Conservation (phyloP, 2,888 invertebrate species). For the Dicranocentrus wangi region DNA sequence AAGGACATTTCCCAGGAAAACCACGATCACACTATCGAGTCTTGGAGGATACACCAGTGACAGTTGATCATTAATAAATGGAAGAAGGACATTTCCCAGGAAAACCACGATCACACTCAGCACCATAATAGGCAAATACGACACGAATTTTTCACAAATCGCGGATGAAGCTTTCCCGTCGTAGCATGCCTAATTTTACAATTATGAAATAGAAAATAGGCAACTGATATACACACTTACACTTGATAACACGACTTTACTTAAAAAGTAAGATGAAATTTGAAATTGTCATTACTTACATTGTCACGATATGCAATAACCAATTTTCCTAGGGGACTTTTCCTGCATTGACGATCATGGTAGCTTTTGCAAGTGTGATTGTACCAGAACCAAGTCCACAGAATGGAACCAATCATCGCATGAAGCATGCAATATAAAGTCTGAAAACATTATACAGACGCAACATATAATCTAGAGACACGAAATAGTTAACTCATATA, state of each 20-base stretch:
- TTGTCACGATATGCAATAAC: slow-evolving; percentile 41
- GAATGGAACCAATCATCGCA: not conserved
- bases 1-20: slow-evolving; percentile 36
- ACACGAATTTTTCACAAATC: slow-evolving; percentile 51
- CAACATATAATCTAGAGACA: too few relatives aligned
- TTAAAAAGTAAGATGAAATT: too few relatives aligned
- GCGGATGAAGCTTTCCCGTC: slow-evolving; percentile 37
- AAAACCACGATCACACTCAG: slow-evolving; percentile 14
- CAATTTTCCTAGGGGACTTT: slow-evolving; percentile 34
- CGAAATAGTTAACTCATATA: too few relatives aligned
- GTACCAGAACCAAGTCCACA: slow-evolving; percentile 53
- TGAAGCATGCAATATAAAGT: slow-evolving; percentile 8
- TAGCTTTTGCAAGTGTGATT: slow-evolving; percentile 51
- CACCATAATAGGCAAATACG: slow-evolving; percentile 41
- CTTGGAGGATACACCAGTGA: not conserved
- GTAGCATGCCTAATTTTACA: slow-evolving; percentile 55
- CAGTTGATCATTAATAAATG: slow-evolving; percentile 24
- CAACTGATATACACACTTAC: too few relatives aligned
- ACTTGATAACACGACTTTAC: too few relatives aligned
- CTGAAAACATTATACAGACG: too few relatives aligned
- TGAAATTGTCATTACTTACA: too few relatives aligned
- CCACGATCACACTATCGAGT: slow-evolving; percentile 14
- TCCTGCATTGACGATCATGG: slow-evolving; percentile 46
- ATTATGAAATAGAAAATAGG: too few relatives aligned
- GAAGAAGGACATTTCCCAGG: slow-evolving; percentile 33